Evolutionary conservation across 2,888 invertebrate species (phyloP), one percentile per base, ranked within the genome.

Genomic region (Ophion obscuratus): DNA sequence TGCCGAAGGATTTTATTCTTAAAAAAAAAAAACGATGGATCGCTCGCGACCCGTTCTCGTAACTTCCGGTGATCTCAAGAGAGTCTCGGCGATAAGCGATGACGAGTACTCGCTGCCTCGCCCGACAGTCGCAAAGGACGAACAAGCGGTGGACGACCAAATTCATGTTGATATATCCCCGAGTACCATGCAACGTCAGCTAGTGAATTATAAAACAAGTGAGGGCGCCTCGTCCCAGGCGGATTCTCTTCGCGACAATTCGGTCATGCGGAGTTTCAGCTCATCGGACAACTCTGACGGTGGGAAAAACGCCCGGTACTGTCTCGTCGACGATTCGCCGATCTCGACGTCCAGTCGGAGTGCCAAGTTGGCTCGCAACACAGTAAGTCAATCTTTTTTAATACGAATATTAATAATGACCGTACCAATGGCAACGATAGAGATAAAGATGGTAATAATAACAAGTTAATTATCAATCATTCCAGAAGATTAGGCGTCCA

Each of bases 321-420:
- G 90, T 87, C 90, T 92, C 81, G 85, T 91, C 80, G 92, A 93
- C 87, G 91, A 92, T 87, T 92, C 91, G 82, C 92, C 92, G 71
- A 90, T 91, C 91, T 92, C 90, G 53, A 91, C 90, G 77, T 92
- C 92, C 86, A 89, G 90, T 44, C 89, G 91, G 9, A 90, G 91
- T 89, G 88, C 90, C 90, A 92, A 92, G 89, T 92, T 92, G 92
- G 89, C 92, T 89, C 91, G 91, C 88, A 91, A 92, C 88, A 92
- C 92, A 90, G 93, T 93, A 87, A 91, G 92, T 91, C 83, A 83
- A 47, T 61, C 31, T 66, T 66, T 36, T 36, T 40, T n/a, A 64
- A 31, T 14, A 27, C 14, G 2, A 47, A 47, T 31, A 31, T 2
- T 47, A 14, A 47, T 47, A 14, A 47, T 47, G 5, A 24, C 64